These are phyloP conservation scores for Himalopsyche anomala DNA, from an alignment of 2,888 invertebrate species.

Conservation along the genomic window DNA sequence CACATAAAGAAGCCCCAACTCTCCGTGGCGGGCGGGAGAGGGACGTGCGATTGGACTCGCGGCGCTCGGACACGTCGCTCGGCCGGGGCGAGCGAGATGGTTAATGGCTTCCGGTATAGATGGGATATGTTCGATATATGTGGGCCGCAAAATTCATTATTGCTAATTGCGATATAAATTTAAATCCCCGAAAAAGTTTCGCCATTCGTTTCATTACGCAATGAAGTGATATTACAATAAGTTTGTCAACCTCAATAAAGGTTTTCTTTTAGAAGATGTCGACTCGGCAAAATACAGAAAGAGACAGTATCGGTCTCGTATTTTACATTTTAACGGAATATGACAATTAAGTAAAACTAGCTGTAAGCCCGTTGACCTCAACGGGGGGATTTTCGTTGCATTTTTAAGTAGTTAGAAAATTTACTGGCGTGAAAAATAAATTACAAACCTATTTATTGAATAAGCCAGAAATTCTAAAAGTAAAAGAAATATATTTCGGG, in stretches of 20 bases:
- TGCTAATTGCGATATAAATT: slow-evolving; percentile 40
- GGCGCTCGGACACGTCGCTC: slow-evolving; percentile 33
- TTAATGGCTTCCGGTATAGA: slow-evolving; percentile 31
- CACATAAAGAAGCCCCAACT: slow-evolving; percentile 25
- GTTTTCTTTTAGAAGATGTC: no score
- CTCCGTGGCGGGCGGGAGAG: neutral
- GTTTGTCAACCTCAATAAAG: neutral
- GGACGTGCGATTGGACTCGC: neutral
- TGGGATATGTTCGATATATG: slow-evolving; percentile 36
- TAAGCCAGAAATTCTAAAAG: no score
- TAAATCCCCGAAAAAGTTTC: slow-evolving; percentile 27
- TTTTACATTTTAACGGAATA: no score
- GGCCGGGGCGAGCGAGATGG: slow-evolving; percentile 34
- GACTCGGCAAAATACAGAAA: no score
- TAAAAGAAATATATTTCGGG: no score
- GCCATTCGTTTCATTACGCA: slow-evolving; percentile 1
- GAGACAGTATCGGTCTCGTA: no score
- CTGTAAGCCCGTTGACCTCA: no score
- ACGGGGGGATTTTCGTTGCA: no score
- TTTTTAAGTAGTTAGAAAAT: no score
- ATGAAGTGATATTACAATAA: neutral
- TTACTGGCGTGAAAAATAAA: no score
- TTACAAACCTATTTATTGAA: no score
- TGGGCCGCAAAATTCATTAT: slow-evolving; percentile 39
- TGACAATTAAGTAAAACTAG: no score